Conservation (phyloP, 2,113 vertebrate species). For the Stictonetta naevosa region DNA sequence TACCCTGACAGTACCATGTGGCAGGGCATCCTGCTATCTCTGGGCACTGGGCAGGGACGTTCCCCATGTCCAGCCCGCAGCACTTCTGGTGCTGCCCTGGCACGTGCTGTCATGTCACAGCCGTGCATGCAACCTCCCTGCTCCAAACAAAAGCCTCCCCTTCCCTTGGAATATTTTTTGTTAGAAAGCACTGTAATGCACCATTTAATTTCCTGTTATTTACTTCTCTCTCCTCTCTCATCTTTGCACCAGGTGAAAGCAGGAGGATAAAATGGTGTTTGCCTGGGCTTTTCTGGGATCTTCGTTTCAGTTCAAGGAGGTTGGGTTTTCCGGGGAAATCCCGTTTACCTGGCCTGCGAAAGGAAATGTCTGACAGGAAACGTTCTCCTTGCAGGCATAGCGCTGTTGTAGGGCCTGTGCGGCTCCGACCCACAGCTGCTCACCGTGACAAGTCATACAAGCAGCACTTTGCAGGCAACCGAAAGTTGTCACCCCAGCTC, state of each 20-base stretch:
- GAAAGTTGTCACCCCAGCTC: neutral
- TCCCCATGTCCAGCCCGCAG: too few species aligned
- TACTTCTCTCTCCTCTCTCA: neutral
- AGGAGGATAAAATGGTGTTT: neutral
- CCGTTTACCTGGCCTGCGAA: rapidly evolving
- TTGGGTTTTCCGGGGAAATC: neutral
- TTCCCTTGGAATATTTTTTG: neutral
- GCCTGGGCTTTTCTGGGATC: neutral
- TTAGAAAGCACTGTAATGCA: neutral
- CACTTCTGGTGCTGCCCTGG: neutral
- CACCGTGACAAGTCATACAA: rapidly evolving
- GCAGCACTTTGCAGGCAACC: neutral
- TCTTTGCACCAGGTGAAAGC: neutral
- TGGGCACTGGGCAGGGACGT: neutral
- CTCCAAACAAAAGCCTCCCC: neutral
- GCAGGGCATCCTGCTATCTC: neutral
- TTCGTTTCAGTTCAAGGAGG: neutral
- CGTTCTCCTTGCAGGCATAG: neutral
- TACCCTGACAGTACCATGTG: neutral
- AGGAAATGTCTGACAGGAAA: neutral
- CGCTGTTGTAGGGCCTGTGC: rapidly evolving
- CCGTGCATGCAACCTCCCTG: too few species aligned
- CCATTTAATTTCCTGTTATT: neutral
- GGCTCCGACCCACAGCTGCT: neutral
- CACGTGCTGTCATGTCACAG: neutral